Evolutionary conservation across 2,113 vertebrate genomes (phyloP).

Genomic region (Serilophus lunatus): DNA sequence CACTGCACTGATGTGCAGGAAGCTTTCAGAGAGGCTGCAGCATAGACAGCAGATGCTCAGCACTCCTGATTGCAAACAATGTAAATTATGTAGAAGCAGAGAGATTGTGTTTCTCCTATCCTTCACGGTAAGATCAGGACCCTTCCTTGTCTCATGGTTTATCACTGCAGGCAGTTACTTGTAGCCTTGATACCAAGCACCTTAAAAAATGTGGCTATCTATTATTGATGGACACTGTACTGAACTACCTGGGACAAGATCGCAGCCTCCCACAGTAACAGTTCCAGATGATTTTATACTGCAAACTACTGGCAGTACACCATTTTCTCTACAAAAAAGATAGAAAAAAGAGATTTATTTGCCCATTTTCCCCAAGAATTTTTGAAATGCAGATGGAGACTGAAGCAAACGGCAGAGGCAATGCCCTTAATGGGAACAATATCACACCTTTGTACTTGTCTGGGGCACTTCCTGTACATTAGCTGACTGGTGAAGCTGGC

Average conservation of each 20-base stretch:
- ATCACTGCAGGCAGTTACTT: neutral
- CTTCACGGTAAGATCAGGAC: neutral
- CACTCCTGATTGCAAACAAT: neutral
- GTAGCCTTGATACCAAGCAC: neutral
- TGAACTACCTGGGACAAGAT: neutral
- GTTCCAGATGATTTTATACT: neutral
- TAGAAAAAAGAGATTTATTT: neutral
- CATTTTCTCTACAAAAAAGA: neutral
- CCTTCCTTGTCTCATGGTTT: neutral
- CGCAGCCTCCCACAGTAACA: neutral
- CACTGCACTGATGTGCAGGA: rapidly evolving
- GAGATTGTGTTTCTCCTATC: neutral
- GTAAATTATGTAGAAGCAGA: neutral
- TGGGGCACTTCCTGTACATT: neutral
- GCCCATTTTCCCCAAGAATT: neutral
- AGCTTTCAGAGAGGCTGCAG: neutral
- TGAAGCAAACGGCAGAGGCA: neutral
- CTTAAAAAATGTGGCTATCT: neutral
- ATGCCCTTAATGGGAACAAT: neutral
- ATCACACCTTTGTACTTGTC: neutral
- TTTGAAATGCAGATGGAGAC: neutral
- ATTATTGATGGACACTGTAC: neutral
- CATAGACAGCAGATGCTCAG: neutral
- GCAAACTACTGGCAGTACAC: neutral
- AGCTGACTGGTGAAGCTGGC: neutral